Conservation (phyloP, 2,113 vertebrate species). For the Glaucidium brasilianum region DNA sequence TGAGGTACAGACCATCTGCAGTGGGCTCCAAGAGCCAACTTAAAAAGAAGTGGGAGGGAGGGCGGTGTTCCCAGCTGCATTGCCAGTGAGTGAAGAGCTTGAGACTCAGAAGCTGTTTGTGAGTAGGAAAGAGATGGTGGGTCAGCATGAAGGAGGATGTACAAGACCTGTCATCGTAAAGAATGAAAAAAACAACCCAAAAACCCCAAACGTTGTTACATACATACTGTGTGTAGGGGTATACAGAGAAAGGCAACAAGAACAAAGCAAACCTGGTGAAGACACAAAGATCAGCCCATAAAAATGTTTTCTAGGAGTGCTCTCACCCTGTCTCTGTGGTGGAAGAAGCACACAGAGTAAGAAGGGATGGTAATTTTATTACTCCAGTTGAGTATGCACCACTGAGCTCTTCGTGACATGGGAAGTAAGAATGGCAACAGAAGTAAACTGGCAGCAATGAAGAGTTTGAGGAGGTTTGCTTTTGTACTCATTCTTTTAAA, state of each 20-base stretch:
- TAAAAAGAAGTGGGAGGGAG: neutral
- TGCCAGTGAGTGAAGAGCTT: neutral
- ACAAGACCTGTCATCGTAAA: neutral
- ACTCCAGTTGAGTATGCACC: neutral
- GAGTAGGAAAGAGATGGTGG: neutral
- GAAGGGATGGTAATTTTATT: neutral
- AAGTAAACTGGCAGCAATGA: neutral
- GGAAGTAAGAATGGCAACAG: neutral
- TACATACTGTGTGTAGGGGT: neutral
- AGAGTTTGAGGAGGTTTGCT: neutral
- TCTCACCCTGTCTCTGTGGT: neutral
- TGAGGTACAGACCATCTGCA: conserved; percentile 41
- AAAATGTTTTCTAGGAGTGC: neutral
- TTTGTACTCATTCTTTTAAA: neutral
- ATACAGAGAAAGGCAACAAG: neutral
- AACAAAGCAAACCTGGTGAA: neutral
- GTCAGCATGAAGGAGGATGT: neutral
- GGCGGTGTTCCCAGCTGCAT: neutral
- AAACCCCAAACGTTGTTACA: neutral
- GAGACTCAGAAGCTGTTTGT: neutral
- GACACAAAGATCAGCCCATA: neutral
- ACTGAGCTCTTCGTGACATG: neutral
- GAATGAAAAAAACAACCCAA: neutral
- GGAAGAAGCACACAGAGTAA: neutral
- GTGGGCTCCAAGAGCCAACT: neutral